phyloP scores from a whole-genome alignment of 37 sponge, comb jelly and placozoan genomes.

The Bolinopsis microptera region DNA sequence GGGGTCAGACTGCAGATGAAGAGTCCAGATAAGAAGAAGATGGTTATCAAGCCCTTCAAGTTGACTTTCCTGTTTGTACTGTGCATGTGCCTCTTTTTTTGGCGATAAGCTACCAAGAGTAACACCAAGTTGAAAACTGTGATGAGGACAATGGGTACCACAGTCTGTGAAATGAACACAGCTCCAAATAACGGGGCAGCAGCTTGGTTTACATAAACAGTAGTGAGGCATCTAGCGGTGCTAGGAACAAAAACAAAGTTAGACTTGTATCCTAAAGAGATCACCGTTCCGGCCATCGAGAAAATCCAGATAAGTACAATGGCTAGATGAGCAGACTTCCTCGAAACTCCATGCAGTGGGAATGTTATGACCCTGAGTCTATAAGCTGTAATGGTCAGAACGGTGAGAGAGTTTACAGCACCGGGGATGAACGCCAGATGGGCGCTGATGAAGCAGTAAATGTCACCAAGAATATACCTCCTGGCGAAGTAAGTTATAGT shows the following conservation, averaged over 20 bases:
- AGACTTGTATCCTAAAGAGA: background rate
- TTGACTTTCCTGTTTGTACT: background rate
- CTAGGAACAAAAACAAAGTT: background rate
- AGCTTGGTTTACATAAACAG: background rate
- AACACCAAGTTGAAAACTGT: background rate
- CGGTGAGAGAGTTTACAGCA: background rate
- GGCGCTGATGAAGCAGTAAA: conserved; percentile 11
- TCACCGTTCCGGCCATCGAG: background rate
- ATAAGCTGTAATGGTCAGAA: background rate
- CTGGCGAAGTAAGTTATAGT: background rate
- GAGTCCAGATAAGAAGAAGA: background rate
- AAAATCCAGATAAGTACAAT: background rate
- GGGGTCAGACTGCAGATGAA: background rate
- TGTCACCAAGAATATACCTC: background rate
- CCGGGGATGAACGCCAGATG: conserved; percentile 21
- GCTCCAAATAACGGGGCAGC: background rate
- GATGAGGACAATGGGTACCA: background rate
- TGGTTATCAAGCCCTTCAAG: background rate
- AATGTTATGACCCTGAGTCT: background rate
- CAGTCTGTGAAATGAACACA: background rate
- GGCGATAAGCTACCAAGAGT: background rate
- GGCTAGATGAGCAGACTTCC: background rate
- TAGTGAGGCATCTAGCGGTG: background rate
- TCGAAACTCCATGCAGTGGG: background rate
- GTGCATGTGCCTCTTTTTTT: background rate